These are phyloP conservation scores for Rhagophthalmus giganteus DNA, from an alignment of 2,888 invertebrate species.

Conservation along the genomic window DNA sequence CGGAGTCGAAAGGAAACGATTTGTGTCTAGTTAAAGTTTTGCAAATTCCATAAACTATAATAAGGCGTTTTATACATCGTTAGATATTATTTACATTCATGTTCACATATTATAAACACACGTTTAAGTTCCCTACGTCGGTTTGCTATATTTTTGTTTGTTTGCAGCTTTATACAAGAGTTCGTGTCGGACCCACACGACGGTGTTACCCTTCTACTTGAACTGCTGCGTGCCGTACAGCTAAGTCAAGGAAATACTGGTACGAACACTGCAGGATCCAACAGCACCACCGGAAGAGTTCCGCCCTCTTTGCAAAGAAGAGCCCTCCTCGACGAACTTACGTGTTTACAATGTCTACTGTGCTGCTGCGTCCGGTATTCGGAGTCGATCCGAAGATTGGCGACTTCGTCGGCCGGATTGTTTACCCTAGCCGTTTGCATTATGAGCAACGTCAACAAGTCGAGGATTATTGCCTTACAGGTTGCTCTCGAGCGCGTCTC, in stretches of 20 bases:
- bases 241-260: constrained; percentile 70
- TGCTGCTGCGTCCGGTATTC: constrained; percentile 77
- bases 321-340: constrained; percentile 82
- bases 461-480: constrained; percentile 83
- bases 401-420: constrained; percentile 77
- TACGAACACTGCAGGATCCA: constrained; percentile 42
- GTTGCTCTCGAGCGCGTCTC: constrained; percentile 57
- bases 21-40: no score
- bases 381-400: constrained; percentile 77
- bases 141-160: no score
- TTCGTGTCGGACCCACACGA: constrained; percentile 87
- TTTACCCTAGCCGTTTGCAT: constrained; percentile 85
- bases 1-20: no score
- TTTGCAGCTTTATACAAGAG: constrained; percentile 86
- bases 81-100: no score
- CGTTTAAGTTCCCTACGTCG: no score
- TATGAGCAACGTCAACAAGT: constrained; percentile 85
- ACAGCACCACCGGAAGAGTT: constrained; percentile 56
- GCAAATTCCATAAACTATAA: no score
- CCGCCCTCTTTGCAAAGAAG: constrained; percentile 72
- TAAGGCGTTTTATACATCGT: no score
- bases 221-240: constrained; percentile 84
- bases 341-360: constrained; percentile 86
- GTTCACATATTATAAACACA: no score
- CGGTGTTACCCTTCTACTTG: constrained; percentile 81